Evolutionary conservation across 2,888 invertebrate genomes (phyloP), one percentile per base, ranked within the genome.

Genomic region (Melanotus villosus): DNA sequence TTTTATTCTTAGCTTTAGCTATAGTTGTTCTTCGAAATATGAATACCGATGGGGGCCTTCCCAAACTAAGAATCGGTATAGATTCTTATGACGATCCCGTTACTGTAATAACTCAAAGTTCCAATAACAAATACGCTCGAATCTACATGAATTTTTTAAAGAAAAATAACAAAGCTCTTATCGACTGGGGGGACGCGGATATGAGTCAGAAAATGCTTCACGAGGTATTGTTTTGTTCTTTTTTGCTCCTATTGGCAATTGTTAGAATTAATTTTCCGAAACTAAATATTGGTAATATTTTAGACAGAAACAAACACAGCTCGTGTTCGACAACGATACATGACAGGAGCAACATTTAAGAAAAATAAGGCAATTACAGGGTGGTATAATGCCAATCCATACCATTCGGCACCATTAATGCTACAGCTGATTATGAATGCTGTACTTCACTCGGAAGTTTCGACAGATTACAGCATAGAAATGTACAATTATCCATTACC

Each of bases 381-480:
- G 0, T 91, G 91, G 89, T 92, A 93, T 83, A 95, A 94, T 79
- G 93, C 93, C 80, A 92, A 94, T 78, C 92, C 93, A 0, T 90
- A 89, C 38, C 60, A 65, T 58, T 56, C 56, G 50, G 89, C 92
- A 0, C 91, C 92, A 0, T 86, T 91, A 0, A 87, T 93, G 0
- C 82, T 94, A 1, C 88, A 90, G 50, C 9, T 65, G 12, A 83
- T 91, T 0, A 88, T 93, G 76, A 73, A 73, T 32, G 21, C 82
- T 77, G 79, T 81, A 81, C 86, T 92, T 0, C 86, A 85, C 75
- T 82, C 71, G 45, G 23, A 77, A 18, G 41, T 73, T 9, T 58
- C 50, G 16, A 1, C 38, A 1, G 57, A 77, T 12, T 75, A 81
- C 36, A 71, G 74, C 21, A 76, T 87, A 10, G 70, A 60, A 58